These are phyloP conservation scores for Paracentrotus lividus DNA, from an alignment of 53 echinoderm and acorn worm genomes.

Conservation along the genomic window DNA sequence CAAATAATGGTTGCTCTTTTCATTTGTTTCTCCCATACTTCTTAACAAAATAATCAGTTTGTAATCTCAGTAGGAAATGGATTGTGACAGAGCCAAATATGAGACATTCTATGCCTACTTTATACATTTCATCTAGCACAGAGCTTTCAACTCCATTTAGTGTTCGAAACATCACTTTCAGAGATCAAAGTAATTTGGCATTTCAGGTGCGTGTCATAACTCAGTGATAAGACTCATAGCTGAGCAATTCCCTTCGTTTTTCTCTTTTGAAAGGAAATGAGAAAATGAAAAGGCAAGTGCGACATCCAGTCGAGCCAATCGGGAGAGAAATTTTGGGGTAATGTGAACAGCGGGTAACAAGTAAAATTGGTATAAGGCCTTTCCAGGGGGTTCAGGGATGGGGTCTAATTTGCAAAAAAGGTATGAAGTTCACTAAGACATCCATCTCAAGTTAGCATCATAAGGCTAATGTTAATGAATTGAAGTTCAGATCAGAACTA, in stretches of 20 bases:
- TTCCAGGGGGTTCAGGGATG: constrained; percentile 57
- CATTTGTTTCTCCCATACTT: background rate
- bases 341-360: constrained; percentile 63
- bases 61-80: background rate
- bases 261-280: background rate
- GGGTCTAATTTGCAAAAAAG: constrained; percentile 24
- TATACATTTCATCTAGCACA: constrained; percentile 10
- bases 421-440: constrained; percentile 33
- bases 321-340: constrained; percentile 55
- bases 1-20: background rate
- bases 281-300: constrained; percentile 41
- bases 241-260: background rate
- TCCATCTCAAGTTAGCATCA: background rate
- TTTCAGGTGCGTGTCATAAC: constrained; percentile 45
- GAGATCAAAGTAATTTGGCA: constrained; percentile 16
- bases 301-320: constrained; percentile 57
- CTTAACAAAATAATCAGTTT: background rate
- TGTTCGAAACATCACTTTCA: constrained; percentile 1
- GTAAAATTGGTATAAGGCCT: constrained; percentile 56
- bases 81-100: background rate
- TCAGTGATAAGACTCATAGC: constrained; percentile 1
- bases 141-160: constrained; percentile 33
- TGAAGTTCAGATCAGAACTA: background rate
- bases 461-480: background rate
- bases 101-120: background rate